A percentile compares a stretch with the other conserved stretches of the same genome.
phyloP scores from a whole-genome alignment of 2,797 vertebrate genomes.

The Takifugu rubripes region DNA sequence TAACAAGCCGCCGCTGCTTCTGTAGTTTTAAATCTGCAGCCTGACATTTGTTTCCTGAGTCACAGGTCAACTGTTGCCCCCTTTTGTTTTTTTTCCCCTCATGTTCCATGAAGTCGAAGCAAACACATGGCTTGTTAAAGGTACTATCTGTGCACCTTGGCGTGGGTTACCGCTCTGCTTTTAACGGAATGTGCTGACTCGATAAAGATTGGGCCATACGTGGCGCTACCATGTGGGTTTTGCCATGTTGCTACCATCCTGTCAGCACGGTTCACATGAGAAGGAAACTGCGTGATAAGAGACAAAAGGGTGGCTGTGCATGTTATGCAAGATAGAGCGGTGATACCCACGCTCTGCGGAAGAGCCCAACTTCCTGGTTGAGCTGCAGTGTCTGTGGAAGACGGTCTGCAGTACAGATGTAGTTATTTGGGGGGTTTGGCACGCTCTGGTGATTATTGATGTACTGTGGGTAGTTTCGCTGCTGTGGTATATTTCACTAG shows the following conservation, averaged over 20 bases:
- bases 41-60: slow-evolving; percentile 72
- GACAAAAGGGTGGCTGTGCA: slow-evolving; percentile 45
- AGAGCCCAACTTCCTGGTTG: slow-evolving; percentile 41
- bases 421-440: slow-evolving; percentile 63
- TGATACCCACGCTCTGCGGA: slow-evolving; percentile 48
- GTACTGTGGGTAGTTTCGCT: slow-evolving; percentile 68
- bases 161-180: slow-evolving; percentile 65
- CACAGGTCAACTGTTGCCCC: slow-evolving; percentile 67
- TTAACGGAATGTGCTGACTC: slow-evolving; percentile 72
- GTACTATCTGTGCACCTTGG: slow-evolving; percentile 69
- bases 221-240: slow-evolving; percentile 59
- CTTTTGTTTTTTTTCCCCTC: slow-evolving; percentile 63
- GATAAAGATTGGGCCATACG: slow-evolving; percentile 59
- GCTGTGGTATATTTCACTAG: slow-evolving; percentile 69
- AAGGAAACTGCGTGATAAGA: slow-evolving; percentile 65
- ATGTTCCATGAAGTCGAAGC: slow-evolving; percentile 66
- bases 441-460: slow-evolving; percentile 65
- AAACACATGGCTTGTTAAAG: slow-evolving; percentile 67
- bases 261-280: slow-evolving; percentile 68
- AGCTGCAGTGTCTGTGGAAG: slow-evolving; percentile 34
- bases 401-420: slow-evolving; percentile 44
- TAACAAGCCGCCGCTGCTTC: slow-evolving; percentile 31
- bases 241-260: slow-evolving; percentile 63
- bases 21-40: slow-evolving; percentile 63
- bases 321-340: slow-evolving; percentile 55